A percentile compares a stretch with the other conserved stretches of the same genome.
Conservation (phyloP, 2,113 vertebrate genomes). For the Colossoma macropomum region DNA sequence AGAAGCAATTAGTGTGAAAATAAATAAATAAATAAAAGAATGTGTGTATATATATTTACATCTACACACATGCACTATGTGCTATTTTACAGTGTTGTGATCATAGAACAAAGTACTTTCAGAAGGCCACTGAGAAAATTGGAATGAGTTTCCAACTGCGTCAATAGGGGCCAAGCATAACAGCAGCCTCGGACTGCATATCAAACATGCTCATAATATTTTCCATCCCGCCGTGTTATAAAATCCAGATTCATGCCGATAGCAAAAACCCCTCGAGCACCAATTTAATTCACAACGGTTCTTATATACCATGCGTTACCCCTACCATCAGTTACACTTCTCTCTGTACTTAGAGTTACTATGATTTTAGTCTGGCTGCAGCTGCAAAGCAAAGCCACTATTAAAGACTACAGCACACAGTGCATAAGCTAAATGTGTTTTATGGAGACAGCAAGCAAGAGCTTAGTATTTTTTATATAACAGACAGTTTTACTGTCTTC, state of each 20-base stretch:
- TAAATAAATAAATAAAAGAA: no score
- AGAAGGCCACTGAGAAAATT: not conserved
- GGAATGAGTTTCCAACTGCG: slow-evolving; percentile 22
- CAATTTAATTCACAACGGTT: slow-evolving; percentile 50
- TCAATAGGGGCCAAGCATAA: not conserved
- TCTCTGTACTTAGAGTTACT: slow-evolving; percentile 47
- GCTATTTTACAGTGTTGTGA: no score
- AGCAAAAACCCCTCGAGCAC: slow-evolving; percentile 20
- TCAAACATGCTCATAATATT: not conserved
- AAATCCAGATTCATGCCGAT: slow-evolving; percentile 40
- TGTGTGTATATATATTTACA: no score
- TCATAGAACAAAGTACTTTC: not conserved
- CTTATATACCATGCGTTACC: slow-evolving; percentile 20
- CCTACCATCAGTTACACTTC: not conserved
- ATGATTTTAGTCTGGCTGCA: slow-evolving; percentile 6
- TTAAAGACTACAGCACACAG: slow-evolving; percentile 12
- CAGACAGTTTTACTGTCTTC: slow-evolving; percentile 30
- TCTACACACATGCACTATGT: no score
- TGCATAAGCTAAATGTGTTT: slow-evolving; percentile 45
- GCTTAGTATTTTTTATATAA: slow-evolving; percentile 12
- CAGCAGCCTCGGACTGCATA: slow-evolving; percentile 7
- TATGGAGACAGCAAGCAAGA: slow-evolving; percentile 25
- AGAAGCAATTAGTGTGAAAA: no score
- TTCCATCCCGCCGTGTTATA: not conserved
- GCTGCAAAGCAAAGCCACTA: slow-evolving; percentile 2